Conservation (phyloP, 2,888 invertebrate species). For the Lepidocyrtinus sp. region DNA sequence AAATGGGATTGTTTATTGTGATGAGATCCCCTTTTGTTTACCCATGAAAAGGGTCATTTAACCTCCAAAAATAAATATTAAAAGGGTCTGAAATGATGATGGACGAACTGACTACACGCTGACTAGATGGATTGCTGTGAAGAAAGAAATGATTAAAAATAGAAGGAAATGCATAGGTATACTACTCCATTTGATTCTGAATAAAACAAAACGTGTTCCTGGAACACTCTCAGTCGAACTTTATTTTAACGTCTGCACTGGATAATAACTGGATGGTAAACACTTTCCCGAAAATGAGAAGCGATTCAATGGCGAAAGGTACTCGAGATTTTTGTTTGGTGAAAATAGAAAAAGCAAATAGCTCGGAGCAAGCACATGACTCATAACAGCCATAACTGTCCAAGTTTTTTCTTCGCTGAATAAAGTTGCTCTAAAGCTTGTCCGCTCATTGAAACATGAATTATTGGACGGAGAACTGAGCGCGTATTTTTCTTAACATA, state of each 20-base stretch:
- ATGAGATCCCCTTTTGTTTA: not conserved
- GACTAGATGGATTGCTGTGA: not conserved
- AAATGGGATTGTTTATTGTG: not conserved
- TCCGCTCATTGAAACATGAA: not conserved
- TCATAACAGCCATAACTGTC: not conserved
- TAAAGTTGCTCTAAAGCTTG: not conserved
- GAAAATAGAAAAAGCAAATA: not conserved
- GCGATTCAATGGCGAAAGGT: not conserved
- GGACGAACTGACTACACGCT: not conserved
- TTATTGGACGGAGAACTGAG: not conserved
- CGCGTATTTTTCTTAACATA: not conserved
- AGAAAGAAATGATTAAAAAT: not conserved
- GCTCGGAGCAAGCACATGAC: not conserved
- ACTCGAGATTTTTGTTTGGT: not conserved
- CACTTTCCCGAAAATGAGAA: not conserved
- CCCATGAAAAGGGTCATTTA: not conserved
- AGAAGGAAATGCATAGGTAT: not conserved
- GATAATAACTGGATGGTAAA: not conserved
- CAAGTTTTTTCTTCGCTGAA: not conserved
- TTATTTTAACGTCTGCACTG: not conserved
- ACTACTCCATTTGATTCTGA: not conserved
- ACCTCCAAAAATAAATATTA: not conserved
- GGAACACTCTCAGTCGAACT: not conserved
- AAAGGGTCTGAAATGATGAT: not conserved
- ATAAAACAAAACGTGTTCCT: not conserved